phyloP scores from a whole-genome alignment of 92 coral and sea anemone genomes.

The Epizoanthus ramosus region DNA sequence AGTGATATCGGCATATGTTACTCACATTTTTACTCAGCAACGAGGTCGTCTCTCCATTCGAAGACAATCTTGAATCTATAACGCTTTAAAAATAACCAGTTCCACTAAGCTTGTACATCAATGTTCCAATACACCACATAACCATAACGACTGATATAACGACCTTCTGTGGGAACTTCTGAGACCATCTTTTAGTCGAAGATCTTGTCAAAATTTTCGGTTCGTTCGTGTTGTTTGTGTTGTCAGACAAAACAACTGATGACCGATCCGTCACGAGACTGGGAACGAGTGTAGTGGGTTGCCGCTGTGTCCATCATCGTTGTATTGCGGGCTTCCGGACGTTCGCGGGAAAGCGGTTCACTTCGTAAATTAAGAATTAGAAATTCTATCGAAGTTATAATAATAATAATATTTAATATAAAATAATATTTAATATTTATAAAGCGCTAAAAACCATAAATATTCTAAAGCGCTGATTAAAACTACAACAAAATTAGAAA shows the following conservation, averaged over 20 bases:
- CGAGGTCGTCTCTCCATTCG: background rate
- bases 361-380: no score
- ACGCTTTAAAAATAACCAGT: background rate
- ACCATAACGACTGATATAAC: background rate
- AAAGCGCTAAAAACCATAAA: no score
- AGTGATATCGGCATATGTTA: background rate
- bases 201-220: background rate
- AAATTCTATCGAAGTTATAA: no score
- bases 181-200: background rate
- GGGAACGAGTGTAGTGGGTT: conserved; percentile 22
- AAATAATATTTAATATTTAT: no score
- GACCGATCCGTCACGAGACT: conserved; percentile 9
- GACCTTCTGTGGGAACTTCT: background rate
- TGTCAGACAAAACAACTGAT: conserved; percentile 39
- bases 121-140: background rate
- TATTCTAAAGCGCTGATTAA: no score
- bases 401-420: no score
- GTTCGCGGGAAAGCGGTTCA: no score
- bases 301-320: background rate
- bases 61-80: conserved; percentile 2
- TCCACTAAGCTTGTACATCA: background rate
- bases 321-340: no score
- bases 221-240: conserved; percentile 31
- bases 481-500: no score
- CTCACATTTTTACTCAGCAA: conserved; percentile 30